Evolutionary conservation across 2,113 vertebrate genomes (phyloP), one percentile per base, ranked within the genome.

Genomic region (Tyto alba): DNA sequence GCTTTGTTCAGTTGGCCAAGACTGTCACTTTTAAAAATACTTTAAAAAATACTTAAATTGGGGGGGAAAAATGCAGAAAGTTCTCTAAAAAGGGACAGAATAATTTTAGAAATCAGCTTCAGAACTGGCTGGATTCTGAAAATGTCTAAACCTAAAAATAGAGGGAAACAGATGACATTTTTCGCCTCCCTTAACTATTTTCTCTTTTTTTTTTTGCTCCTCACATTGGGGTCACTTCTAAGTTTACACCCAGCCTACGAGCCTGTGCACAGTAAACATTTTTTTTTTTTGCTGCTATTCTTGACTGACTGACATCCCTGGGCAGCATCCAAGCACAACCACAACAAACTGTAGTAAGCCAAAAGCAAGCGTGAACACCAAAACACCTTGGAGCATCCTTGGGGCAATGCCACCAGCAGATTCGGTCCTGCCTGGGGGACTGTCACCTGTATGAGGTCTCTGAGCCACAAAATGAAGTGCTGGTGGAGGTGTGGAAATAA

Each of bases 21-120:
- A 47, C 68, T 89, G 80, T 34, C 89, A 52, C 86, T 71, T 91
- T 83, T 47, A 82, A 90, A 95, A 94, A 95, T 76, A 85, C 72
- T 91, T 81, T 8, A 52, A n/a, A 81, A 88, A 66, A 66, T 16
- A 60, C 15, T 74, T 64, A 91, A 87, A 84, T 50, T 32, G 22
- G 26, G 23, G 23, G 16, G 27, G 1, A 13, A 32, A 69, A 63
- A 74, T 13, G 25, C 34, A 71, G 72, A 86, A 87, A 87, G 23
- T 87, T 87, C 21, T 81, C 82, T 92, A 85, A 91, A 95, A 92
- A 85, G 56, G 45, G 69, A 87, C 34, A 22, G 78, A 85, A 75
- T 85, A 90, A 93, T 92, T 96, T 92, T 94, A 93, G 94, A 91
- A 74, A 64, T 56, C 40, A 69, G 57, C 63, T 88, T 74, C 75